phyloP scores from a whole-genome alignment of 2,888 invertebrate species.

The Erynnis tages region DNA sequence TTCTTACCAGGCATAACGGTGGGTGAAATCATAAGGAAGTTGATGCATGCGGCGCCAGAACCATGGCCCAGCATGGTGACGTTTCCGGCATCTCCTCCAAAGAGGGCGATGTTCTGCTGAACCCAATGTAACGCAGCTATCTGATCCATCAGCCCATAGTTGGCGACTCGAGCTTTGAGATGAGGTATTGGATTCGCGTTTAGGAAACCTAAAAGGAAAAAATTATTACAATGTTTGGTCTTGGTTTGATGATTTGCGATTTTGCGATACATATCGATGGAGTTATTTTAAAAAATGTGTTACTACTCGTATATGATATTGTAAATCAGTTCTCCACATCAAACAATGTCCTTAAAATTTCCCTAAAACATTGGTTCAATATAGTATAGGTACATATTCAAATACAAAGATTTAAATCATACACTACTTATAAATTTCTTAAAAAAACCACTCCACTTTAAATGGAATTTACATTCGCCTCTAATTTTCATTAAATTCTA shows the following conservation, averaged over 20 bases:
- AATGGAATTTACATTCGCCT: too few relatives aligned
- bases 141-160: slow-evolving; percentile 98
- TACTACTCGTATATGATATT: too few relatives aligned
- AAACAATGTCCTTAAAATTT: too few relatives aligned
- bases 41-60: slow-evolving; percentile 97
- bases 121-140: slow-evolving; percentile 98
- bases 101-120: slow-evolving; percentile 95
- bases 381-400: too few relatives aligned
- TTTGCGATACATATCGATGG: too few relatives aligned
- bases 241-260: too few relatives aligned
- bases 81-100: slow-evolving; percentile 96
- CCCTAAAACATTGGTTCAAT: too few relatives aligned
- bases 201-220: slow-evolving; percentile 85
- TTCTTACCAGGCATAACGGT: slow-evolving; percentile 89
- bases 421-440: too few relatives aligned
- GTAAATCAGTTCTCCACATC: too few relatives aligned
- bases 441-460: too few relatives aligned
- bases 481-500: too few relatives aligned
- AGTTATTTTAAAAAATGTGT: not conserved
- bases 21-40: slow-evolving; percentile 98
- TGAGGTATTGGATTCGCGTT: slow-evolving; percentile 95
- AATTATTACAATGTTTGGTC: slow-evolving; percentile 13
- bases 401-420: too few relatives aligned
- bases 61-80: slow-evolving; percentile 99
- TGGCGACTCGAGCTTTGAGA: slow-evolving; percentile 92